A percentile compares a stretch with the other conserved stretches of the same genome.
These are phyloP conservation scores for Orius insidiosus DNA, from an alignment of 1,140 invertebrate species.

Conservation along the genomic window DNA sequence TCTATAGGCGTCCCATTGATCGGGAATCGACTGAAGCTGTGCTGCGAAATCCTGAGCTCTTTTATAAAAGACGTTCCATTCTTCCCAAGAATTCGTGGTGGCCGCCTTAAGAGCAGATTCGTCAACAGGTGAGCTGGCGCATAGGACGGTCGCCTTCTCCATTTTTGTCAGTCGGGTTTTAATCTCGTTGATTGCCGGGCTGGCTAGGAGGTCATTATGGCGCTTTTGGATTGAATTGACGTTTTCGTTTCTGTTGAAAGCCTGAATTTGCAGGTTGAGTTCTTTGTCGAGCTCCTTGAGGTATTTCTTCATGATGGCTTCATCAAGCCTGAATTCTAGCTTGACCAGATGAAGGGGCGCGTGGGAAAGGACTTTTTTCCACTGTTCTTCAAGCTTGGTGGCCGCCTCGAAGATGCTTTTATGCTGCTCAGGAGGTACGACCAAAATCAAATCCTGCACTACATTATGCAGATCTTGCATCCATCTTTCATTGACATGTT, in stretches of 20 bases:
- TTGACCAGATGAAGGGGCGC: conserved; percentile 71
- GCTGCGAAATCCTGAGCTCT: conserved; percentile 52
- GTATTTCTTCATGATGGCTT: conserved; percentile 65
- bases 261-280: conserved; percentile 66
- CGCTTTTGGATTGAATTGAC: conserved; percentile 54
- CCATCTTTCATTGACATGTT: conserved; percentile 62
- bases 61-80: conserved; percentile 53
- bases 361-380: conserved; percentile 58
- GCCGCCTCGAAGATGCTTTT: conserved; percentile 47
- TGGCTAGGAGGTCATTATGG: conserved; percentile 51
- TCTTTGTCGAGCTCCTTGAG: conserved; percentile 80
- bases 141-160: conserved; percentile 46
- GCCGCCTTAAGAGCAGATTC: conserved; percentile 46
- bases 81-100: conserved; percentile 43
- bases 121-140: conserved; percentile 39
- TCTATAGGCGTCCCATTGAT: conserved; percentile 75
- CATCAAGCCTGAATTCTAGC: conserved; percentile 75
- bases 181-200: conserved; percentile 47
- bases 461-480: conserved; percentile 62
- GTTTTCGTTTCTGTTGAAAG: conserved; percentile 70
- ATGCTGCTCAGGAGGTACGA: conserved; percentile 48
- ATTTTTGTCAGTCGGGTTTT: conserved; percentile 58
- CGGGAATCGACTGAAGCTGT: conserved; percentile 70
- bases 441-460: conserved; percentile 59
- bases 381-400: conserved; percentile 50